Percentiles rank a stretch among this genome's conserved stretches.
Evolutionary conservation across 2,888 invertebrate species (phyloP).

Genomic region (Sphinx pinastri): DNA sequence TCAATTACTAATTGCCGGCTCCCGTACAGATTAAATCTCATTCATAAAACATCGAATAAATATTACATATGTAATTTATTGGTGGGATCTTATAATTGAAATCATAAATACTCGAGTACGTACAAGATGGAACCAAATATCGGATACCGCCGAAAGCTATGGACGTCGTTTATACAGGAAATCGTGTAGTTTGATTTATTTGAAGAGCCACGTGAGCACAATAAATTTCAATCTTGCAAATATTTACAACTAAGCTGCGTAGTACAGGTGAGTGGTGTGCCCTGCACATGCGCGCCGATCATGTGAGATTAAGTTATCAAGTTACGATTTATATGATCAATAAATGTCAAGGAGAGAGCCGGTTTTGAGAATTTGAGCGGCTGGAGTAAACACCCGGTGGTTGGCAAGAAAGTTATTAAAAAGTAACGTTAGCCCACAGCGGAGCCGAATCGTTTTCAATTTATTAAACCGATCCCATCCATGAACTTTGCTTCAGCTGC

Average conservation of each 20-base stretch:
- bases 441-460: constrained; percentile 47
- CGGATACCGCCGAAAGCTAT: constrained; percentile 52
- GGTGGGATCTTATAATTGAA: constrained; percentile 64
- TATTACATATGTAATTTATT: constrained; percentile 55
- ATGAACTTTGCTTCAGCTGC: constrained; percentile 41
- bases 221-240: constrained; percentile 18
- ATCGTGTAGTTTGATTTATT: neutral
- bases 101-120: constrained; percentile 43
- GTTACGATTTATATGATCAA: constrained; percentile 61
- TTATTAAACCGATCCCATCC: constrained; percentile 49
- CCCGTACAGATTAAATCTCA: constrained; percentile 55
- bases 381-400: constrained; percentile 42
- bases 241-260: constrained; percentile 31
- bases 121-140: constrained; percentile 38
- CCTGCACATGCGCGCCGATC: constrained; percentile 42
- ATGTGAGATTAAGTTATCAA: constrained; percentile 67
- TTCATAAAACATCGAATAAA: constrained; percentile 50
- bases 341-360: constrained; percentile 55
- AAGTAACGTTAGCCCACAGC: constrained; percentile 50
- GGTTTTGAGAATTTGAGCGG: constrained; percentile 38
- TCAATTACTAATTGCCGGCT: constrained; percentile 51
- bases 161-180: constrained; percentile 4
- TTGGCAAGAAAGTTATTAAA: constrained; percentile 57
- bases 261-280: constrained; percentile 39
- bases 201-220: constrained; percentile 34